Conservation (phyloP, 2,888 invertebrate genomes). For the Aphidoletes aphidimyza region DNA sequence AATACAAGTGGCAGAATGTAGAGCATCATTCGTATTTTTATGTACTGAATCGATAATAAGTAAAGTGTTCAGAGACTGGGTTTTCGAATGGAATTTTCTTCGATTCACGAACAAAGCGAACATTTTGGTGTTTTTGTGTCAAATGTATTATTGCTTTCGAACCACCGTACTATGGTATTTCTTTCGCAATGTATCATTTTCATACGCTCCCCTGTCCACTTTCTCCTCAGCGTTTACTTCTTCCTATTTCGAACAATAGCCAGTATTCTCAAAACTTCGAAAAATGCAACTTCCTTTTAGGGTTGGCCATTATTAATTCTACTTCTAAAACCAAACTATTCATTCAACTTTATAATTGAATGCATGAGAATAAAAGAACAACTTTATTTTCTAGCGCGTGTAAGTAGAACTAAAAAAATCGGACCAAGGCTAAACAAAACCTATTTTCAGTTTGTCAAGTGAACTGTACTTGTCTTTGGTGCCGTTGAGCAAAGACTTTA, state of each 20-base stretch:
- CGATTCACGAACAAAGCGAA: neutral
- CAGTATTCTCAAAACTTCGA: neutral
- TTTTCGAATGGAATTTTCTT: neutral
- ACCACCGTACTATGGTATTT: neutral
- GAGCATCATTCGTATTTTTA: slow-evolving; percentile 15
- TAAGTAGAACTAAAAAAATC: too few relatives aligned
- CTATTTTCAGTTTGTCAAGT: too few relatives aligned
- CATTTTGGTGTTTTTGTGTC: neutral
- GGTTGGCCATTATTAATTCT: too few relatives aligned
- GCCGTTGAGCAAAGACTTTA: too few relatives aligned
- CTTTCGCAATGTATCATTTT: neutral
- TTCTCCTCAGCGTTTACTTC: too few relatives aligned
- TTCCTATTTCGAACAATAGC: neutral
- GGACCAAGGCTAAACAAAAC: too few relatives aligned
- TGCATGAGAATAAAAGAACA: too few relatives aligned
- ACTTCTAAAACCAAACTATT: too few relatives aligned
- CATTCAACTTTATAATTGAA: too few relatives aligned
- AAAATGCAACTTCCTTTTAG: too few relatives aligned
- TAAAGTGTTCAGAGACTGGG: slow-evolving; percentile 9
- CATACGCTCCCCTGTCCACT: neutral
- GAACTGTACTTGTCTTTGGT: too few relatives aligned
- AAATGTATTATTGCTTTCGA: neutral
- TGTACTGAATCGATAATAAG: slow-evolving; percentile 37
- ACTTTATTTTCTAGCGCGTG: too few relatives aligned
- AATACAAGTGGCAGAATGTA: slow-evolving; percentile 46